Base-by-base conservation (phyloP, 1,140 invertebrate species). In the Idris sp. region DNA sequence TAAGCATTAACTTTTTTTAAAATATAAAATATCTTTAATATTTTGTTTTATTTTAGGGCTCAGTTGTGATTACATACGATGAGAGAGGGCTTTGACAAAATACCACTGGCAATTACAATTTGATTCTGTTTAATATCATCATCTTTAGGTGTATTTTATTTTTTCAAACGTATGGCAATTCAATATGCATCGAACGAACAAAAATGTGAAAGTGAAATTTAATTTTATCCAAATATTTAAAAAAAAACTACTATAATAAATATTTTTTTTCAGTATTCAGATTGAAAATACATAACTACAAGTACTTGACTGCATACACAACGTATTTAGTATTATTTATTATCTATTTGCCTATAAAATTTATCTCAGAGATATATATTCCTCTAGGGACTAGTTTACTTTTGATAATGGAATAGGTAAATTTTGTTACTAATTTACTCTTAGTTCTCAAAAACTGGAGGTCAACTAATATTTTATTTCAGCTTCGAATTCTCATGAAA, bases 401-500 rank as follows among this genome's bases (percentile, higher is more conserved):
- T 3, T 46, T 92, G 28, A 74, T 92, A 2, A 86, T 89, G 64
- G 92, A 93, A 80, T 90, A 91, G 78, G 90, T 91, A 85, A 22
- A 22, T 2, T 22, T 22, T 22, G 2, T 22, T 4, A 22, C 2
- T 22, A 22, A n/a, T n/a, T n/a, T n/a, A n/a, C n/a, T n/a, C n/a
- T n/a, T 22, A 2, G 2, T 22, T 4, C 6, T 4, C 6, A n/a
- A n/a, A n/a, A n/a, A n/a, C n/a, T n/a, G n/a, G n/a, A n/a, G n/a
- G n/a, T n/a, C n/a, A 31, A 2, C 13, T 31, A 31, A 10, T 31
- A 35, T 51, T 22, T 10, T 48, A 53, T 58, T 89, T 49, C 80
- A 95, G 93, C 88, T 93, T 2, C 90, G 96, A 18, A 84, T 96
- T 18, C 80, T 94, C n/a, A 97, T 97, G 96, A 97, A 97, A 85